Percentiles rank a stretch among this genome's conserved stretches.
Evolutionary conservation across 2,113 vertebrate genomes (phyloP).

Genomic region (Lepus europaeus): DNA sequence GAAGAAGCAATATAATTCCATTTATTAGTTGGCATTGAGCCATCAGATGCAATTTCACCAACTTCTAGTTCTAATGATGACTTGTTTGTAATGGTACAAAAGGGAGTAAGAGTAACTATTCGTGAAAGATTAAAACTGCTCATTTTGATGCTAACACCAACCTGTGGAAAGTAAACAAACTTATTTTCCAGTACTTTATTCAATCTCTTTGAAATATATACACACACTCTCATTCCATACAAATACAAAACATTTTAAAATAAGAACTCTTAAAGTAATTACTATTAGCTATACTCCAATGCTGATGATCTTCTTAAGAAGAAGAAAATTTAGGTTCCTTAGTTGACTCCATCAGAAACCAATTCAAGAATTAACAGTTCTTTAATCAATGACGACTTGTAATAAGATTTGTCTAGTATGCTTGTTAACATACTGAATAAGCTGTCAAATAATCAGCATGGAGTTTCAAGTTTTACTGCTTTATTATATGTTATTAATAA

Average conservation of each 20-base stretch:
- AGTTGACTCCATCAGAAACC: conserved; percentile 27
- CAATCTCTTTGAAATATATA: not conserved
- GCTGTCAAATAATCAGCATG: not conserved
- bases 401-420: not conserved
- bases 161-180: conserved; percentile 85
- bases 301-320: not conserved
- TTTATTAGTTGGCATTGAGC: conserved; percentile 86
- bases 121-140: conserved; percentile 97
- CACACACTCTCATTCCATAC: not conserved
- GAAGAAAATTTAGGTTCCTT: not conserved
- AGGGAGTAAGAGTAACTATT: conserved; percentile 96
- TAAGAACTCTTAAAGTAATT: not conserved
- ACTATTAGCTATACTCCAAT: not conserved
- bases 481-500: conserved; percentile 42
- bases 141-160: conserved; percentile 97
- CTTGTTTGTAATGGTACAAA: conserved; percentile 96
- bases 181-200: not conserved
- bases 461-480: not conserved
- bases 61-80: conserved; percentile 95
- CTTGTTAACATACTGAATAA: conserved; percentile 52
- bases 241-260: not conserved
- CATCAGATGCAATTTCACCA: conserved; percentile 90
- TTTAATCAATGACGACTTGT: not conserved
- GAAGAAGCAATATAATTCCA: conserved; percentile 94
- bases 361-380: conserved; percentile 36